Percentiles rank a stretch among this genome's conserved stretches.
phyloP scores from a whole-genome alignment of 2,797 vertebrate species.

The Takifugu rubripes region DNA sequence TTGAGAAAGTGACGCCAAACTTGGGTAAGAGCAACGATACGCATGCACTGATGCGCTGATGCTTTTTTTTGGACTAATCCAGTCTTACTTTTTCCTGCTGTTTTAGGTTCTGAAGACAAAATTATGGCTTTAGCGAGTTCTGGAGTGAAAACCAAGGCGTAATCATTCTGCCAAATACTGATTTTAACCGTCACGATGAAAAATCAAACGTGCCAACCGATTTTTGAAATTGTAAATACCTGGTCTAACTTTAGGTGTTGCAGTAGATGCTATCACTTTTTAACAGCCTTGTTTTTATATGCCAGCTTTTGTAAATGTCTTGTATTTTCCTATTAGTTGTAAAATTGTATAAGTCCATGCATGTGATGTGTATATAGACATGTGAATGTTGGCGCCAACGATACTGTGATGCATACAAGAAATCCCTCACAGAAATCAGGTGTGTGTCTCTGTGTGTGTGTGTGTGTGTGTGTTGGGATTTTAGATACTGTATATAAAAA shows the following conservation, averaged over 20 bases:
- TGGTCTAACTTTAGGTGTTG: slow-evolving; percentile 30
- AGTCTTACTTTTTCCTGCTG: slow-evolving; percentile 9
- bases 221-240: slow-evolving; percentile 39
- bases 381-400: slow-evolving; percentile 23
- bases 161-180: slow-evolving; percentile 27
- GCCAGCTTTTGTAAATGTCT: slow-evolving; percentile 45
- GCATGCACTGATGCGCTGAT: background rate
- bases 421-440: too few species aligned
- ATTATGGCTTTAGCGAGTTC: slow-evolving; percentile 94
- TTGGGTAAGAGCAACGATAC: slow-evolving; percentile 74
- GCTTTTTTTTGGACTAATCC: background rate
- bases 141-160: slow-evolving; percentile 88
- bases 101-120: slow-evolving; percentile 93
- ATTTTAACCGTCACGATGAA: slow-evolving; percentile 22
- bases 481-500: background rate
- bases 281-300: slow-evolving; percentile 59
- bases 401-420: background rate
- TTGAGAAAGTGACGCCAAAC: slow-evolving; percentile 89
- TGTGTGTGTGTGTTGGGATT: too few species aligned
- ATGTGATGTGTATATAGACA: slow-evolving; percentile 23
- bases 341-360: slow-evolving; percentile 43
- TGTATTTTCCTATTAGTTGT: slow-evolving; percentile 41
- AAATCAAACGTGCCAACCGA: slow-evolving; percentile 38
- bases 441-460: too few species aligned
- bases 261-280: slow-evolving; percentile 44